Percentiles rank a stretch among this genome's conserved stretches.
phyloP scores from a whole-genome alignment of 2,113 vertebrate genomes.

The Lepus americanus region DNA sequence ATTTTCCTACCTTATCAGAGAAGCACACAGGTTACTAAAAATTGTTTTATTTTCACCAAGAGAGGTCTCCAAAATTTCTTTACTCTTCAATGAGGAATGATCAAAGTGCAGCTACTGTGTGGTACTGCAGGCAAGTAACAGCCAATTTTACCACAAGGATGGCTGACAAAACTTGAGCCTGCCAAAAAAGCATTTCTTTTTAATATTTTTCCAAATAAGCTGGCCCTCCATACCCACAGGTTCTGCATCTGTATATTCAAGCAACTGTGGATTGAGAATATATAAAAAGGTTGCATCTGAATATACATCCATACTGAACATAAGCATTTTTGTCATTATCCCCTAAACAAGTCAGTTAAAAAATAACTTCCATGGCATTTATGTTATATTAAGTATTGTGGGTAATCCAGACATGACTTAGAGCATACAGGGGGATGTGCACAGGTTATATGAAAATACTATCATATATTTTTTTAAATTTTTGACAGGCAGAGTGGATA shows the following conservation, averaged over 20 bases:
- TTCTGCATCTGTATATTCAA: not conserved
- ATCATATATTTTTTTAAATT: no score
- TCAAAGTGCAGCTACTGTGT: not conserved
- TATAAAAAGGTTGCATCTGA: not conserved
- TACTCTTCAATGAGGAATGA: not conserved
- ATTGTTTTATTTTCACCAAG: not conserved
- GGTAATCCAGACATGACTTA: not conserved
- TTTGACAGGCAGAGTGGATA: no score
- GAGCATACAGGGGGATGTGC: not conserved
- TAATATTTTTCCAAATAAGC: slow-evolving; percentile 42
- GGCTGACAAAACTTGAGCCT: not conserved
- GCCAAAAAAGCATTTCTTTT: slow-evolving; percentile 4
- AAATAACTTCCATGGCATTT: not conserved
- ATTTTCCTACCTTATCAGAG: slow-evolving; percentile 30
- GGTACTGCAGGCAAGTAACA: not conserved
- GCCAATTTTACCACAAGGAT: not conserved
- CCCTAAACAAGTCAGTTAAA: not conserved
- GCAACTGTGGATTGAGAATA: not conserved
- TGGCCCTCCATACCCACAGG: not conserved
- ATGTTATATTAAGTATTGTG: not conserved
- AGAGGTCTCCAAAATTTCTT: slow-evolving; percentile 1
- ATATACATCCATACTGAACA: not conserved
- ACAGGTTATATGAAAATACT: not conserved
- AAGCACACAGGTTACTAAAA: slow-evolving; percentile 5
- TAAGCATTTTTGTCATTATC: not conserved